Evolutionary conservation across 2,888 invertebrate genomes (phyloP).

Genomic region (Xestia rhomboidea): DNA sequence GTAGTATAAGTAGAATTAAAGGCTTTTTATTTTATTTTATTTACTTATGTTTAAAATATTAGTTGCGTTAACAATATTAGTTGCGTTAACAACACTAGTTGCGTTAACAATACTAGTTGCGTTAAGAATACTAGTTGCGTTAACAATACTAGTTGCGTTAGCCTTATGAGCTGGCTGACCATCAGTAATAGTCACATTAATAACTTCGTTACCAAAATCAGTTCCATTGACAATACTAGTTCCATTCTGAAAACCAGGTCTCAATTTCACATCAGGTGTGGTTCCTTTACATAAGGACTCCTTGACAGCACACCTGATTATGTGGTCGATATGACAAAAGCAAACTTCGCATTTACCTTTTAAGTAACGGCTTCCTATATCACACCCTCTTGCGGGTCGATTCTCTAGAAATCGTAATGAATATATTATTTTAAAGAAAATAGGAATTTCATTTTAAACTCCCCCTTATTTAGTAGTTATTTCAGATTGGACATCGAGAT

Average conservation of each 20-base stretch:
- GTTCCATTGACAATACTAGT: not conserved
- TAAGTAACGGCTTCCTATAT: slow-evolving; percentile 2
- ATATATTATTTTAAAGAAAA: not conserved
- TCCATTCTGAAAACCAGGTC: not conserved
- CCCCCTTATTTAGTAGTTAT: not conserved
- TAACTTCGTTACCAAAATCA: not conserved
- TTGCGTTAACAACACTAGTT: no score
- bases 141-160: no score
- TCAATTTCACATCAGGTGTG: no score
- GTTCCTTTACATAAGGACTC: not conserved
- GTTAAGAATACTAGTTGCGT: not conserved
- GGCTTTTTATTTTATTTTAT: not conserved
- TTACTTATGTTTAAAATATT: not conserved
- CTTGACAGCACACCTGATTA: not conserved
- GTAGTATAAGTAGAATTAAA: not conserved
- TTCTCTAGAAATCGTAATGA: slow-evolving; percentile 5
- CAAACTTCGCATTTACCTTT: slow-evolving; percentile 1
- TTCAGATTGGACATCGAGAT: not conserved
- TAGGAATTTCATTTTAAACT: not conserved
- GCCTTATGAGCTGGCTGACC: no score
- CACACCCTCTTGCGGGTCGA: not conserved
- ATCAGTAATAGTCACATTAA: no score
- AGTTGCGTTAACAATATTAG: not conserved
- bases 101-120: no score
- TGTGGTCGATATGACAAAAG: not conserved